Evolutionary conservation across 2,113 vertebrate genomes (phyloP).

Genomic region (Vombatus ursinus): DNA sequence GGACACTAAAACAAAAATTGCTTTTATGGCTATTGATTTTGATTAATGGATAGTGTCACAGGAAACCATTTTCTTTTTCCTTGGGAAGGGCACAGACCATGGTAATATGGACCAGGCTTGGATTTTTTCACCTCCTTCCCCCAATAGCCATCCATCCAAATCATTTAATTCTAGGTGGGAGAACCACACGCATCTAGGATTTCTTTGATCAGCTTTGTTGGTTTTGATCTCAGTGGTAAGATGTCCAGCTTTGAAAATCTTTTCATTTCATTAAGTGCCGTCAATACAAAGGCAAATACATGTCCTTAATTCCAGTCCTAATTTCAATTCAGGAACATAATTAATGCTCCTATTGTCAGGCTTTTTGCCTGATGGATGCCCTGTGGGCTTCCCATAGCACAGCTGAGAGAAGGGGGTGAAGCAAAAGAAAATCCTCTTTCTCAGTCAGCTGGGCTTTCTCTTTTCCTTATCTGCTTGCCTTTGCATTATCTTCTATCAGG

Average conservation of each 20-base stretch:
- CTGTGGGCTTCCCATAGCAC: conserved; percentile 32
- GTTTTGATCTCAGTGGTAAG: neutral
- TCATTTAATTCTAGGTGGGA: conserved; percentile 14
- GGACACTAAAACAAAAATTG: conserved; percentile 44
- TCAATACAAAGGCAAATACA: conserved; percentile 46
- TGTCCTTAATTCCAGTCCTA: conserved; percentile 28
- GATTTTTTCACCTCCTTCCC: neutral
- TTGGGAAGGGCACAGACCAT: conserved; percentile 44
- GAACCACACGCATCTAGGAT: neutral
- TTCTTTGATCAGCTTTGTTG: conserved; percentile 19
- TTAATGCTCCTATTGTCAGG: conserved; percentile 65
- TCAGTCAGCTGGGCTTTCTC: conserved; percentile 58
- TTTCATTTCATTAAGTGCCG: conserved; percentile 39
- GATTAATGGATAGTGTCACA: conserved; percentile 59
- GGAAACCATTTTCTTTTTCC: conserved; percentile 59
- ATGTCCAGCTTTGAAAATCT: conserved; percentile 46
- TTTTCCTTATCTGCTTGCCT: conserved; percentile 10
- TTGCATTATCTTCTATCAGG: conserved; percentile 64
- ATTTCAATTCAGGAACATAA: conserved; percentile 71
- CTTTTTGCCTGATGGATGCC: conserved; percentile 54
- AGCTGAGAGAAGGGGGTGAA: conserved; percentile 24
- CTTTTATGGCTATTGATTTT: conserved; percentile 68
- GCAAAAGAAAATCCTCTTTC: conserved; percentile 38
- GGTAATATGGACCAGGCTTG: conserved; percentile 40
- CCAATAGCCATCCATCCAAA: conserved; percentile 11